Percentiles rank a stretch among this genome's conserved stretches.
phyloP scores from a whole-genome alignment of 2,797 vertebrate genomes.

The Oreortyx pictus region DNA sequence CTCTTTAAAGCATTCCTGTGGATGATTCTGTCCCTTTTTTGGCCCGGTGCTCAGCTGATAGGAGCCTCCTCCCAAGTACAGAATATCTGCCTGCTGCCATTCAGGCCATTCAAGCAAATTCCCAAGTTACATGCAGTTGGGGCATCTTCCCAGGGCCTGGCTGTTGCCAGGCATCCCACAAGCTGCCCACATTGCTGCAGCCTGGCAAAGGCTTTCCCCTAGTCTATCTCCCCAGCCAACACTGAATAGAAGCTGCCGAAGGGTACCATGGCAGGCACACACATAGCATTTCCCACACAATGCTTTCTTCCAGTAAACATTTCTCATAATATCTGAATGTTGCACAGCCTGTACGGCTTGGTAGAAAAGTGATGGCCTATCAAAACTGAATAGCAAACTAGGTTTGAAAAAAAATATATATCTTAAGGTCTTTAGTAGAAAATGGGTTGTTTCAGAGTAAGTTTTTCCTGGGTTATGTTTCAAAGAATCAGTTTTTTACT shows the following conservation, averaged over 20 bases:
- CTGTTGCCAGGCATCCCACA: background rate
- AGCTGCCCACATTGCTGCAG: background rate
- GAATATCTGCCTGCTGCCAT: background rate
- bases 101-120: background rate
- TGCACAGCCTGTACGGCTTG: background rate
- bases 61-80: background rate
- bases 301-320: background rate
- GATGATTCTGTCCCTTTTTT: background rate
- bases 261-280: background rate
- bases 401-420: background rate
- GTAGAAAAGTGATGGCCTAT: background rate
- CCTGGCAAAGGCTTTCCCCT: background rate
- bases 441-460: background rate
- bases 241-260: background rate
- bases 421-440: background rate
- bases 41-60: background rate
- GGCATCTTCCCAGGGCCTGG: background rate
- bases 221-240: background rate
- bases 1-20: background rate
- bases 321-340: background rate
- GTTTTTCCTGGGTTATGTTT: background rate
- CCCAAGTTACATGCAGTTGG: background rate
- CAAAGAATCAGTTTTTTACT: background rate
- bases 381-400: background rate
- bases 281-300: background rate